These are phyloP conservation scores for Leptobrachium ailaonicum DNA, from an alignment of 2,113 vertebrate species.

Conservation along the genomic window DNA sequence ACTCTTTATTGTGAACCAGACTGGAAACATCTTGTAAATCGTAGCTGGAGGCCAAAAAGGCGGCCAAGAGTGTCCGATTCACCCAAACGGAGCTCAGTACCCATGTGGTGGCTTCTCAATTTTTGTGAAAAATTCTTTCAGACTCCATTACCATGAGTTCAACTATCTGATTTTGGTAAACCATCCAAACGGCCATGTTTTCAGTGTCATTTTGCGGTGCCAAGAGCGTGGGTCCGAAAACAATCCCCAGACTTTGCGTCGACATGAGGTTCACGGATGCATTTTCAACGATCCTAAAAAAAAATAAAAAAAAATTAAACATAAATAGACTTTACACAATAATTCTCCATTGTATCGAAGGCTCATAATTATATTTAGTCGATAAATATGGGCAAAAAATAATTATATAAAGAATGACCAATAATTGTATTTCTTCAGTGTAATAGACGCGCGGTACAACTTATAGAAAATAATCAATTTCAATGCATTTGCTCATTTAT, in stretches of 20 bases:
- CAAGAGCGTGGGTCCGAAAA: conserved; percentile 94
- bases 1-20: too few relatives aligned
- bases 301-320: conserved; percentile 41
- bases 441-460: too few relatives aligned
- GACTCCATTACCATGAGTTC: conserved; percentile 86
- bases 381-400: too few relatives aligned
- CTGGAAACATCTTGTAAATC: too few relatives aligned
- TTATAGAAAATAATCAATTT: conserved; percentile 1
- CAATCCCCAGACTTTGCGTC: conserved; percentile 89
- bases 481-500: background rate
- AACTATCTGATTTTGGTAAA: conserved; percentile 94
- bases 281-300: conserved; percentile 79
- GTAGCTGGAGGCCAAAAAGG: too few relatives aligned
- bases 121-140: conserved; percentile 77
- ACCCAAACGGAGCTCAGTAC: too few relatives aligned
- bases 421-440: too few relatives aligned
- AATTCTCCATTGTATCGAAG: too few relatives aligned
- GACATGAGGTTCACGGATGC: conserved; percentile 91
- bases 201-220: conserved; percentile 83
- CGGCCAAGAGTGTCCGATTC: too few relatives aligned
- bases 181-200: conserved; percentile 91
- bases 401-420: too few relatives aligned
- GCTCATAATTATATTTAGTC: too few relatives aligned
- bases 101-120: background rate
- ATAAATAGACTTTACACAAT: background rate